Conservation (phyloP, 1,140 invertebrate genomes). For the Trichonephila clavipes region DNA sequence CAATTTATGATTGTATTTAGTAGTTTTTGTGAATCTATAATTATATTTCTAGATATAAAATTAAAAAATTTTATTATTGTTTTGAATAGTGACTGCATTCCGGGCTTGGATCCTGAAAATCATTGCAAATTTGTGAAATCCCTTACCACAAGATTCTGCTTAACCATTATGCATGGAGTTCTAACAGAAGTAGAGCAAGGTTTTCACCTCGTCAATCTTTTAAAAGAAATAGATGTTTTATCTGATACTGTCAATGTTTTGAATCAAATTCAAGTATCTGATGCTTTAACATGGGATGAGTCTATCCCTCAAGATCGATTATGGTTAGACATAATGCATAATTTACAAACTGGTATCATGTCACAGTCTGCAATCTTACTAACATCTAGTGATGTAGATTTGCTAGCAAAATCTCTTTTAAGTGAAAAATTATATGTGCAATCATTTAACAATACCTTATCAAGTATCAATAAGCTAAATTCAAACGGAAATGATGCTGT, state of each 20-base stretch:
- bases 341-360: slow-evolving; percentile 63
- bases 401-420: slow-evolving; percentile 61
- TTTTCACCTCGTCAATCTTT: slow-evolving; percentile 7
- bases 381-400: slow-evolving; percentile 63
- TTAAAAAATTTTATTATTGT: neutral
- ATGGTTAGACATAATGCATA: slow-evolving; percentile 71
- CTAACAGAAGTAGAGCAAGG: slow-evolving; percentile 61
- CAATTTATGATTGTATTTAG: too few relatives aligned
- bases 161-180: slow-evolving; percentile 42
- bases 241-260: slow-evolving; percentile 56
- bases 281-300: slow-evolving; percentile 72
- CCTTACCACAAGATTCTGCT: slow-evolving; percentile 69
- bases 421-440: slow-evolving; percentile 69
- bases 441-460: slow-evolving; percentile 54
- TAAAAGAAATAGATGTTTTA: slow-evolving; percentile 62
- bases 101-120: slow-evolving; percentile 24
- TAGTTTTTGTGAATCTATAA: too few relatives aligned
- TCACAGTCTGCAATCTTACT: slow-evolving; percentile 53
- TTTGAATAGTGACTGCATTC: slow-evolving; percentile 1
- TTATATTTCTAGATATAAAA: neutral
- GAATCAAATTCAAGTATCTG: slow-evolving; percentile 55
- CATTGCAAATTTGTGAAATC: slow-evolving; percentile 27
- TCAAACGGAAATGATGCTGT: slow-evolving; percentile 56
- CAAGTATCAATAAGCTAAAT: slow-evolving; percentile 33
- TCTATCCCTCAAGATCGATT: slow-evolving; percentile 63